Base-by-base conservation (phyloP, 2,797 vertebrate genomes). In the Buceros bicornis region DNA sequence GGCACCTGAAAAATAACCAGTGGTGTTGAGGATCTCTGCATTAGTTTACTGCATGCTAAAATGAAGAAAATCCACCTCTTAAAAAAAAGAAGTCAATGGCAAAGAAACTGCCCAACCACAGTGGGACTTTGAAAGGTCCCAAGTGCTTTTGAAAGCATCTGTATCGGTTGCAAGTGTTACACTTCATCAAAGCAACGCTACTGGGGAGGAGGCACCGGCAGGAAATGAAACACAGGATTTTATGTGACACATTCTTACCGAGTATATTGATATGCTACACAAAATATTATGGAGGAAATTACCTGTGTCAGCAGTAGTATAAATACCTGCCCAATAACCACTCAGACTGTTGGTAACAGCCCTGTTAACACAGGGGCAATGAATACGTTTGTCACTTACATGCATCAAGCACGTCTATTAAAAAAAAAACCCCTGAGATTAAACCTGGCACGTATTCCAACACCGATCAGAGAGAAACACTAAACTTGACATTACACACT, bases 221-320 rank as follows among this genome's bases (percentile, higher is more conserved):
- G 95, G 91, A 96, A 96, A 95, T 96, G 95, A 97, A 97, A 96
- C 82, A 78, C 92, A 82, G 56, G 86, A 90, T 95, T 96, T 97
- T 90, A 96, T 95, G 94, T 96, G 95, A 95, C 94, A 82, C 29
- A 70, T 87, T 95, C 85, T 90, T 76, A 90, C 95, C 2, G 7
- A 69, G 69, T 66, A 85, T 96, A 94, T 96, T 94, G 92, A 92
- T 91, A 96, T 0, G 31, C 80, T 82, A 96, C 88, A 90, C 94
- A 96, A 96, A 97, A 96, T 96, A 95, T 96, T 96, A 96, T 70
- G 87, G 93, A 95, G 94, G 90, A 95, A 96, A 96, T 95, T 79
- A 95, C 90, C 91, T 95, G 77, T 93, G 95, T 95, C 94, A 94
- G 95, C 96, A 96, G 70, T 56, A 24, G 87, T 87, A 95, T 91